These are phyloP conservation scores for Caenorhabditis parvicauda DNA, from an alignment of 2,888 invertebrate species.

Conservation along the genomic window DNA sequence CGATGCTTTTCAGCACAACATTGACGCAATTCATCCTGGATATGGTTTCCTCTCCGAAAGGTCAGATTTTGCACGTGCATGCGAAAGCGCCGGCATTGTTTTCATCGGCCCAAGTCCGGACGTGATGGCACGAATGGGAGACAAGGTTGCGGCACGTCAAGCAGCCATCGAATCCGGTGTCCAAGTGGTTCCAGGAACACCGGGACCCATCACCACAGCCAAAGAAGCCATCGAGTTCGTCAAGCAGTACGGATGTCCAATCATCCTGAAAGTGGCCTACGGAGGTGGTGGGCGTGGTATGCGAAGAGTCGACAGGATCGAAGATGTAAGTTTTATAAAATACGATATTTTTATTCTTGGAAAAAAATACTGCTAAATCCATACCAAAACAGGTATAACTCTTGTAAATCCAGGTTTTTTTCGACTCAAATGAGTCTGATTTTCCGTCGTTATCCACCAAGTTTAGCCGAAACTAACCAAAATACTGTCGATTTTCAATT, in stretches of 20 bases:
- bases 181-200: slow-evolving; percentile 92
- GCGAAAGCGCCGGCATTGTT: slow-evolving; percentile 70
- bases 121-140: slow-evolving; percentile 96
- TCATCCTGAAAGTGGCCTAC: slow-evolving; percentile 97
- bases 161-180: slow-evolving; percentile 77
- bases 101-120: slow-evolving; percentile 92
- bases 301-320: slow-evolving; percentile 65
- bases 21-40: slow-evolving; percentile 85
- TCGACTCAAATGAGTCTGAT: no score
- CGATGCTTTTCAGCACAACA: slow-evolving; percentile 51
- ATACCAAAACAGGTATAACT: no score
- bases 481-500: no score
- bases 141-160: slow-evolving; percentile 89
- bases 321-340: no score
- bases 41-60: slow-evolving; percentile 90
- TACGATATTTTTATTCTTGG: no score
- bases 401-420: no score
- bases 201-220: slow-evolving; percentile 78
- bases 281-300: slow-evolving; percentile 96
- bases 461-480: no score
- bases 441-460: no score
- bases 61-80: slow-evolving; percentile 91
- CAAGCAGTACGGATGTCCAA: slow-evolving; percentile 82
- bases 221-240: slow-evolving; percentile 56
- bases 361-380: no score